These are phyloP conservation scores for Anarsia innoxiella DNA, from an alignment of 2,888 invertebrate species.

Conservation along the genomic window DNA sequence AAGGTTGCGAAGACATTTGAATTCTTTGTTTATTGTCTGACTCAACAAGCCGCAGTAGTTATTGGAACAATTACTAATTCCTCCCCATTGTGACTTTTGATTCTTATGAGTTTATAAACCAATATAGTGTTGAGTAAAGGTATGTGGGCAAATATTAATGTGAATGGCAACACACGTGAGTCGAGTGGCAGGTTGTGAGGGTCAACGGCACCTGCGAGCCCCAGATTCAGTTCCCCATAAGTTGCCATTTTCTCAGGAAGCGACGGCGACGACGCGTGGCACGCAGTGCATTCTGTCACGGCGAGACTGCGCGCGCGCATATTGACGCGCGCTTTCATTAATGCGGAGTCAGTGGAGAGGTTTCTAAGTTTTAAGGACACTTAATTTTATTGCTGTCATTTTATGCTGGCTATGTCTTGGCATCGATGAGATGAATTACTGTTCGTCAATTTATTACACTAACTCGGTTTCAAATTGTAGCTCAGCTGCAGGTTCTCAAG, in stretches of 20 bases:
- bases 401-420: slow-evolving; percentile 33
- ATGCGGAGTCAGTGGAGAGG: slow-evolving; percentile 51
- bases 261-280: slow-evolving; percentile 30
- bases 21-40: slow-evolving; percentile 21
- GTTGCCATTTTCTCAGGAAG: slow-evolving; percentile 73
- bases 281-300: slow-evolving; percentile 65
- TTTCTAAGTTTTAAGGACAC: slow-evolving; percentile 41
- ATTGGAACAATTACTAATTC: slow-evolving; percentile 36
- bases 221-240: slow-evolving; percentile 71
- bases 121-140: slow-evolving; percentile 39
- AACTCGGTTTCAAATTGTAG: slow-evolving; percentile 24
- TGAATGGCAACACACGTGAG: slow-evolving; percentile 59
- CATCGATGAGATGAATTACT: slow-evolving; percentile 33
- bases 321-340: slow-evolving; percentile 62
- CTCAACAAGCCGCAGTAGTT: slow-evolving; percentile 30
- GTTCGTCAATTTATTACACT: slow-evolving; percentile 27
- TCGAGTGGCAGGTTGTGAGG: slow-evolving; percentile 49
- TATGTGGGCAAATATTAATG: slow-evolving; percentile 53
- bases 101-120: slow-evolving; percentile 48
- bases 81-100: slow-evolving; percentile 42
- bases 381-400: slow-evolving; percentile 42
- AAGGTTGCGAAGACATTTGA: no score
- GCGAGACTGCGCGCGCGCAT: slow-evolving; percentile 59
- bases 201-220: slow-evolving; percentile 65
- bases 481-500: slow-evolving; percentile 7